Conservation (phyloP, 2,113 vertebrate species). For the Bos javanicus region DNA sequence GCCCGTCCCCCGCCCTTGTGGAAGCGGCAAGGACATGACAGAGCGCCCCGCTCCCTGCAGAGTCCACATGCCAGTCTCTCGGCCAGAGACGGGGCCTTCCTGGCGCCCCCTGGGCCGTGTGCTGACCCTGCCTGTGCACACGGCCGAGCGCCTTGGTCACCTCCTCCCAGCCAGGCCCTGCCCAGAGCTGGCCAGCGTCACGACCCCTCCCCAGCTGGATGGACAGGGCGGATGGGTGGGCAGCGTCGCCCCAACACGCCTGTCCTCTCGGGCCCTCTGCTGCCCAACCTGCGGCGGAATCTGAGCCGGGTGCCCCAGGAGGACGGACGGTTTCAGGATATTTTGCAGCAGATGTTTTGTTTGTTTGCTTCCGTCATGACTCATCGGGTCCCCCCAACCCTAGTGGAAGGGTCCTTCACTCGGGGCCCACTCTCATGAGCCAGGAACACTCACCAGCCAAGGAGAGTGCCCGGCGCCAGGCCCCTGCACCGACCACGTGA, state of each 20-base stretch:
- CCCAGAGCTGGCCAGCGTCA: not conserved
- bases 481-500: not conserved
- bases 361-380: not conserved
- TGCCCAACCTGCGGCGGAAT: not conserved
- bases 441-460: not conserved
- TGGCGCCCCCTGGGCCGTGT: not conserved
- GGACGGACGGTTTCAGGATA: accelerated
- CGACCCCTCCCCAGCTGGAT: not conserved
- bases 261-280: not conserved
- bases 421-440: not conserved
- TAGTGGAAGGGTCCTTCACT: not conserved
- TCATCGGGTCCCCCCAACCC: not conserved
- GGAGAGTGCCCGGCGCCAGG: not conserved
- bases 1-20: not conserved
- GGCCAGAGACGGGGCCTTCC: not conserved
- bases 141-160: not conserved
- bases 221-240: not conserved
- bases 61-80: not conserved
- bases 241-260: not conserved
- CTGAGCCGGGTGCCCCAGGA: not conserved
- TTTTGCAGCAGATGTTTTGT: not conserved
- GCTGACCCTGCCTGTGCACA: not conserved
- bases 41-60: not conserved
- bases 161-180: not conserved
- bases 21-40: accelerated